Evolutionary conservation across 2,888 invertebrate genomes (phyloP).

Genomic region (Oscheius myriophilus): DNA sequence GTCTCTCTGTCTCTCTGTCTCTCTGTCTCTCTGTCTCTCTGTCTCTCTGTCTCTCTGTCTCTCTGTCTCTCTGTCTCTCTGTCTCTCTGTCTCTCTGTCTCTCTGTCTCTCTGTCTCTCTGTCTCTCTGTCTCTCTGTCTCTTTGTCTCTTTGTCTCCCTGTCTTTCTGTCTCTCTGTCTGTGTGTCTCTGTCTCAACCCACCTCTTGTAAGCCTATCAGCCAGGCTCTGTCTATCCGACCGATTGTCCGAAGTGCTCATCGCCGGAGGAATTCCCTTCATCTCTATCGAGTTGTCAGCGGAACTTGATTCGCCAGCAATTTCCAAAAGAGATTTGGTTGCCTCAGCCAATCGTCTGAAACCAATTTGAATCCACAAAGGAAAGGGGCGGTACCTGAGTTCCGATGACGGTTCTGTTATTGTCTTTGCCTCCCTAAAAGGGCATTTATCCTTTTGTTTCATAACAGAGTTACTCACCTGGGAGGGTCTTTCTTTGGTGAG

Average conservation of each 20-base stretch:
- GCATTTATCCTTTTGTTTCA: not conserved
- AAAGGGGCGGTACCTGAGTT: not conserved
- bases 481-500: not conserved
- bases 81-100: too few species aligned
- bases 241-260: conserved; percentile 29
- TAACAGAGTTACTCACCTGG: not conserved
- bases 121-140: too few species aligned
- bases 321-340: conserved; percentile 20
- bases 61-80: too few species aligned
- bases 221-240: conserved; percentile 23
- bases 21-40: too few species aligned
- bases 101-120: too few species aligned
- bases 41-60: too few species aligned
- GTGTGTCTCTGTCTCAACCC: not conserved
- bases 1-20: too few species aligned
- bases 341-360: conserved; percentile 27
- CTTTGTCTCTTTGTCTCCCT: too few species aligned
- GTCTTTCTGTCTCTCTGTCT: too few species aligned
- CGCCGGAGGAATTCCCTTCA: conserved; percentile 19
- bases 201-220: conserved; percentile 29
- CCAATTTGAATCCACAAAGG: not conserved
- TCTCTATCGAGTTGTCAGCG: conserved; percentile 6
- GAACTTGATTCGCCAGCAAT: conserved; percentile 18
- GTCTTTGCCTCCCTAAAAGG: conserved; percentile 3
- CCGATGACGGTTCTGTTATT: conserved; percentile 14